phyloP scores from a whole-genome alignment of 2,797 vertebrate genomes.

The Gobionotothen gibberifrons region DNA sequence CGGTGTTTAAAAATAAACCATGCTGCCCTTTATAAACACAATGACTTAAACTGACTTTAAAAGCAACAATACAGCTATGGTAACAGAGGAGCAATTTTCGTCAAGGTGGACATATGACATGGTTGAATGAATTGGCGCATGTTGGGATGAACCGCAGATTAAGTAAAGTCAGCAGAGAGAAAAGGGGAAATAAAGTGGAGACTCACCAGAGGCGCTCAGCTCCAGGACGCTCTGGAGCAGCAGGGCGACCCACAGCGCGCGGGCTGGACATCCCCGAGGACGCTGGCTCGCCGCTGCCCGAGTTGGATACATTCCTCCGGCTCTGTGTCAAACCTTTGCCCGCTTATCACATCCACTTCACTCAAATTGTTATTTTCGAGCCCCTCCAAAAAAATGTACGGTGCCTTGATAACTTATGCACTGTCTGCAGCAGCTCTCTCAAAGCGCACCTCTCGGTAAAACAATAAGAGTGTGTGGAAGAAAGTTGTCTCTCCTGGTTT shows the following conservation, averaged over 20 bases:
- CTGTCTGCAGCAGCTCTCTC: neutral
- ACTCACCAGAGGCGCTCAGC: constrained; percentile 81
- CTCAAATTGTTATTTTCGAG: constrained; percentile 38
- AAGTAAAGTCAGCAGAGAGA: constrained; percentile 5
- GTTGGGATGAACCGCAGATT: constrained; percentile 17
- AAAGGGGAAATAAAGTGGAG: neutral
- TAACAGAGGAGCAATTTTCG: neutral
- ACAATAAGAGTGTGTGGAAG: constrained; percentile 6
- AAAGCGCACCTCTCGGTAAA: constrained; percentile 19
- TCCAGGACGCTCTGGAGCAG: constrained; percentile 69
- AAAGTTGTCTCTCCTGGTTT: constrained; percentile 39
- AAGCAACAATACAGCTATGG: neutral
- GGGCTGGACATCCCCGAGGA: constrained; percentile 77
- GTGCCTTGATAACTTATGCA: neutral
- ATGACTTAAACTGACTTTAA: neutral
- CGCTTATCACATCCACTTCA: constrained; percentile 81
- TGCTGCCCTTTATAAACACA: neutral
- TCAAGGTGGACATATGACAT: constrained; percentile 8
- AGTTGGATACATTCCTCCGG: constrained; percentile 83
- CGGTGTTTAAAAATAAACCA: neutral
- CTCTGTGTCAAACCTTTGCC: constrained; percentile 51
- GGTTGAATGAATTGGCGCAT: constrained; percentile 31
- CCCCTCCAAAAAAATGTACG: neutral
- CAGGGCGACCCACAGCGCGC: constrained; percentile 74
- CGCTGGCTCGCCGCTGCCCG: constrained; percentile 71